phyloP scores from a whole-genome alignment of 2,888 invertebrate species.

The Drosophila subsilvestris region DNA sequence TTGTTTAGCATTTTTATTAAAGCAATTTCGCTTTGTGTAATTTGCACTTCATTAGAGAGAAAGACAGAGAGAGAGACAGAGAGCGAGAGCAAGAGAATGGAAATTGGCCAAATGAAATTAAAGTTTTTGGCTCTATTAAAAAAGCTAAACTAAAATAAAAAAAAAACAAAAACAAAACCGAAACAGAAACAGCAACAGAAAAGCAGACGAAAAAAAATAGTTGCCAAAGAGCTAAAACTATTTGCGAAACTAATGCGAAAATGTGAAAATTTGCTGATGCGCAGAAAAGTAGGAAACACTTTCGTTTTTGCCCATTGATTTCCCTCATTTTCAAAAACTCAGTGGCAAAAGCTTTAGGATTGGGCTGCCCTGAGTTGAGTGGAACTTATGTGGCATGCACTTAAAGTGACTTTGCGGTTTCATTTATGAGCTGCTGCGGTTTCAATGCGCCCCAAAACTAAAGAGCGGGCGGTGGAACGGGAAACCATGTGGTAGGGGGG shows the following conservation, averaged over 20 bases:
- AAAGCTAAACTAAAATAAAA: neutral
- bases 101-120: neutral
- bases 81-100: constrained; percentile 15
- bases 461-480: neutral
- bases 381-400: constrained; percentile 62
- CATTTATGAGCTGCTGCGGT: constrained; percentile 73
- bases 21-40: constrained; percentile 69
- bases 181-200: neutral
- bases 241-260: neutral
- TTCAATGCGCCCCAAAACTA: constrained; percentile 17
- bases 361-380: constrained; percentile 24
- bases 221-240: neutral
- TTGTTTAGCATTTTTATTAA: constrained; percentile 39
- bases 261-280: neutral
- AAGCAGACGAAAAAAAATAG: neutral
- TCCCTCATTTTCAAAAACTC: neutral
- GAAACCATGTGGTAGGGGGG: neutral
- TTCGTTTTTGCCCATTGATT: neutral
- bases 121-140: neutral
- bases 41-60: constrained; percentile 64
- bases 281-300: neutral
- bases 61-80: constrained; percentile 16
- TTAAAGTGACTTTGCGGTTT: constrained; percentile 72
- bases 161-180: too few species aligned
- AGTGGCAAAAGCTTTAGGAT: neutral